These are phyloP conservation scores for Perca schrenkii DNA, from an alignment of 2,113 vertebrate species.

Conservation along the genomic window DNA sequence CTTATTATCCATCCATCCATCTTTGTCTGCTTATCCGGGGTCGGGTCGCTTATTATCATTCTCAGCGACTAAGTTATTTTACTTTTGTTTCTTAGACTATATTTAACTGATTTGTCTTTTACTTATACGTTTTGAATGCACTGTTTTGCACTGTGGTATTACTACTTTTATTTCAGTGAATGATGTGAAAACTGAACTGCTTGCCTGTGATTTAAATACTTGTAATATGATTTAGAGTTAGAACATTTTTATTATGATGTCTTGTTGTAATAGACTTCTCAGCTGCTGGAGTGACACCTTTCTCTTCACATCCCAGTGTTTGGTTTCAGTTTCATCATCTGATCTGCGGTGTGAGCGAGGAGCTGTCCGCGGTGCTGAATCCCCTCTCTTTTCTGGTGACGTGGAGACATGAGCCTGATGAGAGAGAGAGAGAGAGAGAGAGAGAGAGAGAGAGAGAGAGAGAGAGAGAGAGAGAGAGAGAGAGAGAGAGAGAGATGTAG, in stretches of 20 bases:
- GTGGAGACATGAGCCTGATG: neutral
- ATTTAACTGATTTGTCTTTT: no score
- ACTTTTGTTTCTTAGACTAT: no score
- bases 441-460: no score
- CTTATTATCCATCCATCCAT: no score
- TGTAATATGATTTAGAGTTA: neutral
- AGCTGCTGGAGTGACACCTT: neutral
- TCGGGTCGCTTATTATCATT: no score
- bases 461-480: no score
- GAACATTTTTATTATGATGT: neutral
- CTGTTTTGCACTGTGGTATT: neutral
- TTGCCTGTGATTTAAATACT: neutral
- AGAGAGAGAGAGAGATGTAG: neutral
- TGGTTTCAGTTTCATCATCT: neutral
- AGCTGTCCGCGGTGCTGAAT: constrained; percentile 74
- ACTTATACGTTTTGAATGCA: no score
- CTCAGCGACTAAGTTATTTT: no score
- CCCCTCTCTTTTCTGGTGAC: neutral
- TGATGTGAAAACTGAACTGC: neutral
- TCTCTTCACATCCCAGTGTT: neutral
- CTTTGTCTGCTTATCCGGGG: no score
- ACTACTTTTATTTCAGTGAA: neutral
- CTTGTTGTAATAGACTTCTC: neutral
- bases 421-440: neutral
- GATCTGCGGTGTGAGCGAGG: constrained; percentile 16